Conservation (phyloP, 2,797 vertebrate genomes). For the Alosa sapidissima region DNA sequence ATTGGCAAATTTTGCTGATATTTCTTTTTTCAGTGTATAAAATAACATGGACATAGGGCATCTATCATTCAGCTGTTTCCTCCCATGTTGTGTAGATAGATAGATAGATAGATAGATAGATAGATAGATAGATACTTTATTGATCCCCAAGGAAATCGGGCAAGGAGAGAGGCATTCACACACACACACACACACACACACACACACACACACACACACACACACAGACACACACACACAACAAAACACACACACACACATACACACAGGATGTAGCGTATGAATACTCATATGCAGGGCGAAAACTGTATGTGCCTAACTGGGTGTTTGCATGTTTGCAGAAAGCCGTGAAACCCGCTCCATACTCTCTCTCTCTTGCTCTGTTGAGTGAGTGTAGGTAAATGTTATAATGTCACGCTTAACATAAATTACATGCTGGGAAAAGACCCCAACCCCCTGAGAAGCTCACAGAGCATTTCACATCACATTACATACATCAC, state of each 20-base stretch:
- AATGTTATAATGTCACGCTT: constrained; percentile 22
- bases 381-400: constrained; percentile 15
- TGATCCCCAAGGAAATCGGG: no score
- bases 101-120: no score
- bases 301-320: not conserved
- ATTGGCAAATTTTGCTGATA: not conserved
- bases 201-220: no score
- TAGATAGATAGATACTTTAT: no score
- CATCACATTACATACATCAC: constrained; percentile 16
- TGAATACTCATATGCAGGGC: not conserved
- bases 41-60: not conserved
- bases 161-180: no score
- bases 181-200: no score
- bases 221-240: no score
- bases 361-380: not conserved
- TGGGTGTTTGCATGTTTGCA: not conserved
- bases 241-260: no score
- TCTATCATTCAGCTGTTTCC: not conserved
- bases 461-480: not conserved
- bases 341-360: not conserved
- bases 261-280: not conserved
- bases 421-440: constrained; percentile 18
- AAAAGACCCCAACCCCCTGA: not conserved
- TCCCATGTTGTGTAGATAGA: no score
- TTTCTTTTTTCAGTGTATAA: not conserved